These are phyloP conservation scores for Chloropsis hardwickii DNA, from an alignment of 2,113 vertebrate species.

Conservation along the genomic window DNA sequence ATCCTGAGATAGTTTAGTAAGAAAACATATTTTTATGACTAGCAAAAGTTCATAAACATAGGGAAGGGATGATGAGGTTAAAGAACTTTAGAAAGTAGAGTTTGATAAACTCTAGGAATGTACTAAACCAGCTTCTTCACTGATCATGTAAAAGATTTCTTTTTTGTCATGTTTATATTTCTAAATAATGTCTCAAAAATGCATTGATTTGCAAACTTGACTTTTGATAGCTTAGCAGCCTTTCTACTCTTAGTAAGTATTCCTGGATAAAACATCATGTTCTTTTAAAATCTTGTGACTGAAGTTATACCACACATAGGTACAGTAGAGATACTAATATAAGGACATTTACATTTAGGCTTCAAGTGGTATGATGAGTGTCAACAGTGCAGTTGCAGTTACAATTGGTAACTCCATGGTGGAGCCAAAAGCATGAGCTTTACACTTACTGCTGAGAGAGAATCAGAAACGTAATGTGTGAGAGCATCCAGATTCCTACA, in stretches of 20 bases:
- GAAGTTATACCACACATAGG: background rate
- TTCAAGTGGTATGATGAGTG: background rate
- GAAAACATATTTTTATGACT: background rate
- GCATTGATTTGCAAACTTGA: background rate
- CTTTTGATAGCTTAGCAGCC: background rate
- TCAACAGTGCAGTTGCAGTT: slow-evolving; percentile 69
- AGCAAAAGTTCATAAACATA: background rate
- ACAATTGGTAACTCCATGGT: slow-evolving; percentile 75
- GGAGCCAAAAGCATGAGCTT: slow-evolving; percentile 78
- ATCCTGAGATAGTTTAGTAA: background rate
- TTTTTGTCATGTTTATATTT: background rate
- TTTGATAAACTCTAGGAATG: background rate
- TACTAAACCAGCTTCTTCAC: background rate
- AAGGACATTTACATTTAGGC: background rate
- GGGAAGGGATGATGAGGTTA: background rate
- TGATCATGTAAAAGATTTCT: background rate
- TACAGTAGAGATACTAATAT: background rate
- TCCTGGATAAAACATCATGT: background rate
- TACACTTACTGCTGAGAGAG: slow-evolving; percentile 20
- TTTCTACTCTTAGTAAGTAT: background rate
- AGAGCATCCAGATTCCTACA: background rate
- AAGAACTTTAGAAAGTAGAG: background rate
- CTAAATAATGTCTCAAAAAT: background rate
- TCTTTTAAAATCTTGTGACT: background rate
- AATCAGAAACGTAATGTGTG: background rate